Base-by-base conservation (phyloP, 2,888 invertebrate species). In the Molanna angustata region DNA sequence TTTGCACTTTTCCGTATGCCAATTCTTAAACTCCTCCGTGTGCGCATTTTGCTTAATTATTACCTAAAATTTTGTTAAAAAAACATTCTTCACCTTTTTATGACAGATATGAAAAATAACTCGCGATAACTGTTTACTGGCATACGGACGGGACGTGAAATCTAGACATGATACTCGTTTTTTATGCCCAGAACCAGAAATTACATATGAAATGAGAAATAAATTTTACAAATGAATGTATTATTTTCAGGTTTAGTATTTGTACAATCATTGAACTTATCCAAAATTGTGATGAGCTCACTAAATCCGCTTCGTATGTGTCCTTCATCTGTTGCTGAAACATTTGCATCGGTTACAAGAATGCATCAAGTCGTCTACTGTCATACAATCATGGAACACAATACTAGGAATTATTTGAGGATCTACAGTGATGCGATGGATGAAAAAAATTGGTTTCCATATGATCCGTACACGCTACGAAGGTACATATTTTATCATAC, bases 351-450 rank as follows among this genome's bases (percentile, higher is more conserved):
- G 0, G 83, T 92, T 1, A 88, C 91, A 0, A 80, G 90, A 44
- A 80, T 85, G 7, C 90, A 94, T 68, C 95, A 96, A 66, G 76
- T 97, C 47, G 93, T 89, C 0, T 96, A 95, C 71, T 96, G 96
- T 70, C 90, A 93, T 67, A 83, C 92, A 0, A 83, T 95, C 41
- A 84, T 96, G 32, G 94, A 96, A 68, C 83, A 86, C 62, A 96
- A 96, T 71, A 70, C 81, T 0, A 75, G 90, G 2, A 69, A 73
- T 32, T 75, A 78, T 31, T 64, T 80, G 11, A 54, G 40, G 43
- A 74, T 76, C 49, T 73, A 64, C 47, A 72, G 58, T 4, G 70
- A 61, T 2, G 65, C 68, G n/a, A 69, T 78, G 9, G 80, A 80
- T 44, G 73, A 84, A 1, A 82, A 85, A 51, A 77, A 82, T 1